Base-by-base conservation (phyloP, 30 jellyfish, hydroid and myxozoan species). In the Catostylus mosaicus region DNA sequence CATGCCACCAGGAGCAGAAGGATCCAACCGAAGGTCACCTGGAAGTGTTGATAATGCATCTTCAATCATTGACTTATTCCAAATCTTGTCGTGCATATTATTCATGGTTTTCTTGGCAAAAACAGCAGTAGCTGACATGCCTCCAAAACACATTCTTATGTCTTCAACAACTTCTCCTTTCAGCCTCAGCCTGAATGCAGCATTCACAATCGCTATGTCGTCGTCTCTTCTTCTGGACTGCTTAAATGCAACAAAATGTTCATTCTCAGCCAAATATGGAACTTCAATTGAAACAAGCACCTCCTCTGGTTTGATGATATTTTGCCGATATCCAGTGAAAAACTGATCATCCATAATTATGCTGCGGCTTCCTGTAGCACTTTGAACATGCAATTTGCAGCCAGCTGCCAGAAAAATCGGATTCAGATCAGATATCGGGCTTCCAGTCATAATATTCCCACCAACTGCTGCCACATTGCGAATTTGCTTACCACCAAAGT, bases 1-100 rank as follows among this genome's bases (percentile, higher is more conserved):
- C 85, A 74, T 74, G 26, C 75, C 85, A n/a, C 85, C 85, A 24
- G 85, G 85, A 16, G 85, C 85, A 12, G 62, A 23, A 46, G 85
- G 65, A 34, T 50, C 75, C 32, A 74, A 40, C 0, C 75, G 73
- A 12, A 74, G 74, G 36, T 74, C 85, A 23, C 48, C 36, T 2
- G 35, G 31, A 14, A 74, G 74, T 31, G 12, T 51, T 9, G 59
- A 18, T 31, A 74, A 34, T 9, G 85, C 74, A 30, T 51, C 71
- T 30, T 74, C 85, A 20, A 74, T 74, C 85, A 54, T 74, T 34
- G 54, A 61, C 74, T 51, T 56, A 19, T 34, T 31, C 85, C 85
- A 74, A 16, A 34, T 57, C 61, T 52, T 74, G 11, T 75, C 85
- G 31, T 6, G 36, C 85, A 74, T 47, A 24, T 22, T 5, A 1